These are phyloP conservation scores for Lutraria rhynchaena DNA, from an alignment of 1,140 invertebrate genomes.

Conservation along the genomic window DNA sequence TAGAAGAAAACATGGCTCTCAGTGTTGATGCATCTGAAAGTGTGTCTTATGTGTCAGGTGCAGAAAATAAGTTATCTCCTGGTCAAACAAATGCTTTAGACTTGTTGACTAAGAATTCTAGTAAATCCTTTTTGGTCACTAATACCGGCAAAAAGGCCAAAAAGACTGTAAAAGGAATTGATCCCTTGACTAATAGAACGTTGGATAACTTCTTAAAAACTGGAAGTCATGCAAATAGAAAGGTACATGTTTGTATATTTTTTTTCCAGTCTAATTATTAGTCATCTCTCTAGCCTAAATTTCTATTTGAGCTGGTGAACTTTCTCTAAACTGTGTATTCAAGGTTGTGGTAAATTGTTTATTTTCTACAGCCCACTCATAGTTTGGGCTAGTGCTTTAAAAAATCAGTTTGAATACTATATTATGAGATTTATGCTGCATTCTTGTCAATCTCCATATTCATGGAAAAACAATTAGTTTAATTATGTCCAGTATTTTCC, in stretches of 20 bases:
- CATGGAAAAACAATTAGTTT: no score
- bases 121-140: conserved; percentile 16
- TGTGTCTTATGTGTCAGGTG: no score
- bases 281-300: no score
- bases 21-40: neutral
- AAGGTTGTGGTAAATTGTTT: no score
- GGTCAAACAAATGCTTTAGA: conserved; percentile 44
- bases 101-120: conserved; percentile 49
- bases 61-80: neutral
- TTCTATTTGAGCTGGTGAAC: no score
- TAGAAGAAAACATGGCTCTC: neutral
- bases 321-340: no score
- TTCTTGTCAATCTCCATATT: no score
- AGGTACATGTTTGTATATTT: conserved; percentile 1
- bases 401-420: no score
- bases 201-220: conserved; percentile 46
- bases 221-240: conserved; percentile 32
- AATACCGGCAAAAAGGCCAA: neutral
- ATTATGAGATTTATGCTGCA: no score
- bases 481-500: no score
- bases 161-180: conserved; percentile 51
- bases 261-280: neutral
- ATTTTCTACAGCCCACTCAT: no score
- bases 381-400: no score
- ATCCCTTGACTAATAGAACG: conserved; percentile 42